Evolutionary conservation across 2,113 vertebrate genomes (phyloP).

Genomic region (Platycercus adscitus): DNA sequence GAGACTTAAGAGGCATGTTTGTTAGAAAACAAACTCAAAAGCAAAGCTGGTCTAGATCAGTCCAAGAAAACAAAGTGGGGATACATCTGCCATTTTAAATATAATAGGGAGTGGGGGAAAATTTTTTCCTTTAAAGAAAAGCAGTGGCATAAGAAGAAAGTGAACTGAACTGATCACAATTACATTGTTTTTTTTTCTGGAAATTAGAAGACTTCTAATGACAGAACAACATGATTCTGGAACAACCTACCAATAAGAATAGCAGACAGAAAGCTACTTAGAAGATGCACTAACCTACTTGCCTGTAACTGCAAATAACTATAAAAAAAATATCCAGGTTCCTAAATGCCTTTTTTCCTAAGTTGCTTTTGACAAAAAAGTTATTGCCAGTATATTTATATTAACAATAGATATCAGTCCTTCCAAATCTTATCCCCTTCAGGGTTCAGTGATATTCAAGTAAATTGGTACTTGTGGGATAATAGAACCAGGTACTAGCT

Average conservation of each 20-base stretch:
- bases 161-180: background rate
- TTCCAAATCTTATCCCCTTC: background rate
- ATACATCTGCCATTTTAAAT: background rate
- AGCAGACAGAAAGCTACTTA: background rate
- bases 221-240: background rate
- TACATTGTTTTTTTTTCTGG: background rate
- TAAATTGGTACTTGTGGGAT: background rate
- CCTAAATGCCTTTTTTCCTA: background rate
- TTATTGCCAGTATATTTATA: background rate
- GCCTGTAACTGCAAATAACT: background rate
- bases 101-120: background rate
- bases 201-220: background rate
- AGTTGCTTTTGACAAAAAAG: background rate
- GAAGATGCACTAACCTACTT: background rate
- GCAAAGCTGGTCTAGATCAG: background rate
- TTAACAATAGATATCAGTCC: background rate
- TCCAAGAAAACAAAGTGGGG: background rate
- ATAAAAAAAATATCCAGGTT: background rate
- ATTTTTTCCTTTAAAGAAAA: background rate
- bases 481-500: background rate
- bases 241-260: background rate
- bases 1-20: background rate
- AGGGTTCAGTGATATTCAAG: background rate
- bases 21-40: background rate
- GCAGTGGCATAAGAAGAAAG: background rate